Evolutionary conservation across 2,113 vertebrate species (phyloP), one percentile per base, ranked within the genome.

Genomic region (Antennarius striatus): DNA sequence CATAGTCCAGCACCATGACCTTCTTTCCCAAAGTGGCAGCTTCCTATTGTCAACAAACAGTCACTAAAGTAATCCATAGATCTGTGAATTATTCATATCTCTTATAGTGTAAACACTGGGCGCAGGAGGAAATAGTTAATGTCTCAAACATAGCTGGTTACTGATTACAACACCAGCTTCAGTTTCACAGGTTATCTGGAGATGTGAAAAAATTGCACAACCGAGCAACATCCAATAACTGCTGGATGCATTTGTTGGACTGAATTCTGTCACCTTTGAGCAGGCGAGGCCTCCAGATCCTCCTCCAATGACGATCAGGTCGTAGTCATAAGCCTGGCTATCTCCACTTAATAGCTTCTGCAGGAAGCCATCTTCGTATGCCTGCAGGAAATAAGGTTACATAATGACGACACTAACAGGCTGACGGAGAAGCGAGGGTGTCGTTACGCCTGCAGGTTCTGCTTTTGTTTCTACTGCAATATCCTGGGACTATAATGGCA

Each of bases 251-350:
- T 32, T 6, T 43, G 56, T 3, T 45, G 36, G 15, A 14, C 3
- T 39, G 40, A 2, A 59, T 42, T 39, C 1, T 0, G 1, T 89
- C 85, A 98, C 97, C 98, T 99, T 98, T 14, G 97, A 98, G 86
- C 96, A 99, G 0, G 98, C 91, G 76, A 99, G 94, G 63, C 98
- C 98, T 4, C 98, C 97, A 3, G 97, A 98, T 14, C 98, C 98
- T 10, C 97, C 97, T 13, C 98, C 98, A 4, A 99, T 94, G 73
- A 99, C 83, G 9, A 99, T 96, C 51, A 99, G 93, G 75, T 99
- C 96, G 5, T 96, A 99, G 12, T 99, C 97, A 3, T 95, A 96
- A 0, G 47, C 51, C 16, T 92, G 88, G 1, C 22, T 62, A 0
- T 81, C 62, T 11, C 80, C 81, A 4, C 86, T 88, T 68, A 99